Evolutionary conservation across 2,797 vertebrate genomes (phyloP).

Genomic region (Gouania willdenowi): DNA sequence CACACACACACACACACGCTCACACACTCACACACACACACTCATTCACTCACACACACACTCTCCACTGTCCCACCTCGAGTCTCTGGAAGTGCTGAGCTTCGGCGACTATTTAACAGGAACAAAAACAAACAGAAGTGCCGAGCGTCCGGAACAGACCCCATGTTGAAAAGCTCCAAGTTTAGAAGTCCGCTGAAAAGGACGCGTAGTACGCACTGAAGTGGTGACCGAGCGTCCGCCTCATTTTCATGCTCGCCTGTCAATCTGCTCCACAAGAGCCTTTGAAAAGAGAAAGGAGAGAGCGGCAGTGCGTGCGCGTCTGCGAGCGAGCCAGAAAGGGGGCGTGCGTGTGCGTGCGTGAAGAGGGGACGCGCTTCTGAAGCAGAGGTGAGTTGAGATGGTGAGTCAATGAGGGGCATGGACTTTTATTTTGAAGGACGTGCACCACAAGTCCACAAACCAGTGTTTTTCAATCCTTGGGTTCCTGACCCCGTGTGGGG

Average conservation of each 20-base stretch:
- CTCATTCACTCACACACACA: conserved; percentile 25
- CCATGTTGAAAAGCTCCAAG: conserved; percentile 78
- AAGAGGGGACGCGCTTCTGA: conserved; percentile 3
- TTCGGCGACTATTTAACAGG: conserved; percentile 80
- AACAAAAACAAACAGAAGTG: conserved; percentile 81
- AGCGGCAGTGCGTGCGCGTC: conserved; percentile 32
- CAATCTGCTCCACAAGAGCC: conserved; percentile 74
- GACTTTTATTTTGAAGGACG: conserved; percentile 47
- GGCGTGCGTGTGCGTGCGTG: conserved; percentile 42
- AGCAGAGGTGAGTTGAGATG: conserved; percentile 24
- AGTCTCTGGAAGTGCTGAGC: conserved; percentile 70
- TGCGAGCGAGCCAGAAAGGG: conserved; percentile 28
- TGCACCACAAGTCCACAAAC: background rate
- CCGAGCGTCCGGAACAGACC: conserved; percentile 72
- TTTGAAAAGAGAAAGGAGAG: conserved; percentile 66
- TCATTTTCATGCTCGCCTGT: conserved; percentile 80
- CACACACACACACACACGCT: conserved; percentile 20
- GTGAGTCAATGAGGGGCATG: conserved; percentile 11
- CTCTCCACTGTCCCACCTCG: conserved; percentile 74
- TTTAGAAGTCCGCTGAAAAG: conserved; percentile 70
- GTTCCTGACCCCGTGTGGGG: no score
- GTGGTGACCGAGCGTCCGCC: conserved; percentile 70
- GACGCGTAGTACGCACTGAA: conserved; percentile 78
- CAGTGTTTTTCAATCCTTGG: no score
- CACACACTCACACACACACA: background rate